Conservation (phyloP, 2,888 invertebrate genomes). For the Molanna angustata region DNA sequence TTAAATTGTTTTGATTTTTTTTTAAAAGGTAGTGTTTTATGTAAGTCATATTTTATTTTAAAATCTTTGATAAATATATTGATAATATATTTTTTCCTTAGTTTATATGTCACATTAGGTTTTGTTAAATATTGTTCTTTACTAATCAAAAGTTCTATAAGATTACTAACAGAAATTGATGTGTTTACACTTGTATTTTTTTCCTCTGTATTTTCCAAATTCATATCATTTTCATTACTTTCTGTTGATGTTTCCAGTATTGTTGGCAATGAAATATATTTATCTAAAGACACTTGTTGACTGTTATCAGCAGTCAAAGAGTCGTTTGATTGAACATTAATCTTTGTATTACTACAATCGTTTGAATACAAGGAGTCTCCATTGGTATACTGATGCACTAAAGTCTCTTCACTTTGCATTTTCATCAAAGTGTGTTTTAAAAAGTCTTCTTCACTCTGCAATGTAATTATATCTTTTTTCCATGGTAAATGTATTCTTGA, state of each 20-base stretch:
- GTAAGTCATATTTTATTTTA: background rate
- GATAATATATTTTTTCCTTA: no score
- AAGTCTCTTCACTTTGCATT: slow-evolving; percentile 12
- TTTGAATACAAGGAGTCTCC: background rate
- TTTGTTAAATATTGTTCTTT: no score
- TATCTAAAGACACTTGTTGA: no score
- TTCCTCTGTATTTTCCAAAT: no score
- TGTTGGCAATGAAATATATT: no score
- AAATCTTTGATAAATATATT: background rate
- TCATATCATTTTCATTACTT: no score
- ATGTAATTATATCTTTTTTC: slow-evolving; percentile 13
- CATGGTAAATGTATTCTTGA: slow-evolving; percentile 10
- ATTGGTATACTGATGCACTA: background rate
- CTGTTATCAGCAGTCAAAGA: no score
- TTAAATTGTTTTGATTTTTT: background rate
- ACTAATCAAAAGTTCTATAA: background rate
- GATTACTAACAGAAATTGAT: no score
- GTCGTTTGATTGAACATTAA: no score
- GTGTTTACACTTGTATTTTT: no score
- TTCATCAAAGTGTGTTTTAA: slow-evolving; percentile 10
- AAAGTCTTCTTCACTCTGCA: slow-evolving; percentile 16
- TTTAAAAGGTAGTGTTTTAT: background rate
- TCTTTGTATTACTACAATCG: background rate
- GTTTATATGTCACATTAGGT: no score
- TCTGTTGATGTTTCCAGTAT: no score